Evolutionary conservation across 2,797 vertebrate species (phyloP).

Genomic region (Amniataba percoides): DNA sequence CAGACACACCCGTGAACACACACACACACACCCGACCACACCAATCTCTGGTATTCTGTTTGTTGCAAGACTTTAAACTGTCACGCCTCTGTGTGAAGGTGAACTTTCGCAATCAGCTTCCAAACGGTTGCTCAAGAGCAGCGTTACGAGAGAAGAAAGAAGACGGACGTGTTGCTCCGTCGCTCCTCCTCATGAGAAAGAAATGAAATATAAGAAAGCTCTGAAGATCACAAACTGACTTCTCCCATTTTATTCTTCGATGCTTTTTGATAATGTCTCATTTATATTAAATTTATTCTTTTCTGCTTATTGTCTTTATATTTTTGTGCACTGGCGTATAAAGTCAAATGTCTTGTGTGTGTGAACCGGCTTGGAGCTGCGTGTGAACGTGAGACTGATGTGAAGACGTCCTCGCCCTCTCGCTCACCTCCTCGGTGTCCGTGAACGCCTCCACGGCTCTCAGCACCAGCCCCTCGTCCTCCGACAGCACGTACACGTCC

Average conservation of each 20-base stretch:
- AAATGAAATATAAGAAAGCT: no score
- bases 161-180: not conserved
- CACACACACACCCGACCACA: not conserved
- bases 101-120: not conserved
- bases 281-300: no score
- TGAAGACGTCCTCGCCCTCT: no score
- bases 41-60: not conserved
- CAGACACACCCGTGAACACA: not conserved
- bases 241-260: no score
- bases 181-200: not conserved
- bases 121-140: not conserved
- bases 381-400: no score
- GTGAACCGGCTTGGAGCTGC: no score
- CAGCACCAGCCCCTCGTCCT: slow-evolving; percentile 92
- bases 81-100: not conserved
- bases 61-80: not conserved
- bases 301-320: no score
- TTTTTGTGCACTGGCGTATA: no score
- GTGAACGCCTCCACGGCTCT: slow-evolving; percentile 87
- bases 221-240: no score
- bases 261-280: no score
- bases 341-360: no score
- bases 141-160: not conserved
- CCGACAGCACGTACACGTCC: slow-evolving; percentile 90
- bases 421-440: slow-evolving; percentile 71